Conservation (phyloP, 2,113 vertebrate species). For the Myrmophylax atrothorax region DNA sequence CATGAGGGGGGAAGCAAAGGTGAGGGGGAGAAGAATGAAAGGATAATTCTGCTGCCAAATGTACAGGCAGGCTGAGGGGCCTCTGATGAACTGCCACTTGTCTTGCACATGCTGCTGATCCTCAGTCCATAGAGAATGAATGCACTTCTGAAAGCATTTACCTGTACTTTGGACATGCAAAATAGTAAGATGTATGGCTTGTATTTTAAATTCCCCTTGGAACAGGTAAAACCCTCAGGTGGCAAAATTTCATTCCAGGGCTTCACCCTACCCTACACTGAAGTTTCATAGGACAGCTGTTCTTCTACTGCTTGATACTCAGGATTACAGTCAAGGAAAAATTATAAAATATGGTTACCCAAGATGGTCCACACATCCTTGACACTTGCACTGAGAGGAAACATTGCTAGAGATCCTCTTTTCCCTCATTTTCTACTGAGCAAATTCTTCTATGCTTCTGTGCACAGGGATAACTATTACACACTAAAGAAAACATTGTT, state of each 20-base stretch:
- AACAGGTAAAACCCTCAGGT: not conserved
- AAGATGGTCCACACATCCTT: not conserved
- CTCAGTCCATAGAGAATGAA: not conserved
- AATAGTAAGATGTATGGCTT: not conserved
- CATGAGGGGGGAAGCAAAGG: not conserved
- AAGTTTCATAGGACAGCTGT: not conserved
- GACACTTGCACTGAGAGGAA: accelerated
- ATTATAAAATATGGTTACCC: not conserved
- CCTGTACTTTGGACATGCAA: not conserved
- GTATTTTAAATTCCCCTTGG: not conserved
- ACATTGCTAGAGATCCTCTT: not conserved
- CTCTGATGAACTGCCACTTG: not conserved
- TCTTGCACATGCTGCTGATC: not conserved
- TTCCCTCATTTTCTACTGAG: not conserved
- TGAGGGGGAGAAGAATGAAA: not conserved
- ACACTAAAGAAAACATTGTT: not conserved
- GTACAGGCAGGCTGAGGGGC: not conserved
- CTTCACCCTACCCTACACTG: not conserved
- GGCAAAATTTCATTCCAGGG: not conserved
- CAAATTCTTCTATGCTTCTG: not conserved
- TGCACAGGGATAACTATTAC: not conserved
- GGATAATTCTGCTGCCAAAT: not conserved
- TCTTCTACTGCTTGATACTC: not conserved
- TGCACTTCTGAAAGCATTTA: not conserved
- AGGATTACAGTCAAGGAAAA: not conserved